phyloP scores from a whole-genome alignment of 35 echinoderm and acorn worm genomes.

The Apostichopus californicus region DNA sequence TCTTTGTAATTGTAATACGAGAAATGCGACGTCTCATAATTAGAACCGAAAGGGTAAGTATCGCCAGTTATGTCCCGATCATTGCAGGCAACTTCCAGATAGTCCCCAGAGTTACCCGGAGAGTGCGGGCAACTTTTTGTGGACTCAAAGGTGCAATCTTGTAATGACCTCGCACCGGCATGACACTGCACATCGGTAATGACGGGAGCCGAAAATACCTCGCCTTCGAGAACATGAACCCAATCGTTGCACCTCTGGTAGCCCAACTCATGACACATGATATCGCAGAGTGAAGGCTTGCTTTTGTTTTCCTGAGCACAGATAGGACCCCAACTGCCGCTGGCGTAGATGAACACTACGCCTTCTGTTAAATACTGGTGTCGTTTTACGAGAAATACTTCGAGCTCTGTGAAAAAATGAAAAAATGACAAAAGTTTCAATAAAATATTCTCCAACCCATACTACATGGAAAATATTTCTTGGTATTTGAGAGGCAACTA shows the following conservation, averaged over 20 bases:
- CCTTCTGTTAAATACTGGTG: not conserved
- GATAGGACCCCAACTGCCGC: not conserved
- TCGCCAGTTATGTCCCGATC: not conserved
- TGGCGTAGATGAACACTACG: constrained; percentile 1
- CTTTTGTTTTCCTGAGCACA: not conserved
- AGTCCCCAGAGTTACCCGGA: not conserved
- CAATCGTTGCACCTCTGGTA: not conserved
- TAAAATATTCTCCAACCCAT: no score
- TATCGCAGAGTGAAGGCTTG: not conserved
- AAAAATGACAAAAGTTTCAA: not conserved
- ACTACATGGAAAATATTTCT: not conserved
- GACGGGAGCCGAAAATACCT: not conserved
- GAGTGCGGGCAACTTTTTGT: not conserved
- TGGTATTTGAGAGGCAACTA: not conserved
- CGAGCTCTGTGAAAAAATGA: constrained; percentile 7
- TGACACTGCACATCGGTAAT: not conserved
- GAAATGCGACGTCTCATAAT: not conserved
- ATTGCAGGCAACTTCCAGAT: not conserved
- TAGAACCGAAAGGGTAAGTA: not conserved
- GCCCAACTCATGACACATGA: not conserved
- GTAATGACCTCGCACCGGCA: not conserved
- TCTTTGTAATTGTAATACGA: not conserved
- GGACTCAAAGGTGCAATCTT: not conserved
- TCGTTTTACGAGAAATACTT: not conserved
- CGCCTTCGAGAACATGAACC: not conserved